Conservation (phyloP, 2,888 invertebrate genomes). For the Drosophila sordidula region DNA sequence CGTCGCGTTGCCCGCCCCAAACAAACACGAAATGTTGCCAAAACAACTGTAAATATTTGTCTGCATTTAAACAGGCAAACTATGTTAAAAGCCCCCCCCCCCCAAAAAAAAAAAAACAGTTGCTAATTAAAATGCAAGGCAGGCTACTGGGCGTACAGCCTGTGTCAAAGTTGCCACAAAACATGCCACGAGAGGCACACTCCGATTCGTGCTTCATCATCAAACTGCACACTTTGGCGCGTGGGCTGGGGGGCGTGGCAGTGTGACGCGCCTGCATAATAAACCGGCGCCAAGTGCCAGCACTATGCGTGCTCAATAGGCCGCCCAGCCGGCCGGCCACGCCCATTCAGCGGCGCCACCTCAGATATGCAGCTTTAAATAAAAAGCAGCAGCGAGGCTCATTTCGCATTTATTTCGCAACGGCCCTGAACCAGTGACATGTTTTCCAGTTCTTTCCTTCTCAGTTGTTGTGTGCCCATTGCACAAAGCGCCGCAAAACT, state of each 20-base stretch:
- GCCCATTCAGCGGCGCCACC: constrained; percentile 14
- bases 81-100: constrained; percentile 65
- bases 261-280: constrained; percentile 55
- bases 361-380: constrained; percentile 57
- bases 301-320: constrained; percentile 73
- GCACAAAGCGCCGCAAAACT: constrained; percentile 14
- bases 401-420: constrained; percentile 60
- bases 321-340: constrained; percentile 19
- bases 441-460: constrained; percentile 61
- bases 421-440: constrained; percentile 79
- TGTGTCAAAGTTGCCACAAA: constrained; percentile 52
- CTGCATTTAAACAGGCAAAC: constrained; percentile 58
- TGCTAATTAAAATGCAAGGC: constrained; percentile 77
- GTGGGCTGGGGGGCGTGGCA: constrained; percentile 15
- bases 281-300: constrained; percentile 40
- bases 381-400: constrained; percentile 25
- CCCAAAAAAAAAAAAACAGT: constrained; percentile 33
- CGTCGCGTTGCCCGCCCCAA: constrained; percentile 36
- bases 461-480: constrained; percentile 6
- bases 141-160: constrained; percentile 31
- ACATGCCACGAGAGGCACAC: constrained; percentile 20
- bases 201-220: constrained; percentile 53
- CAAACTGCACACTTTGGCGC: constrained; percentile 52
- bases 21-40: constrained; percentile 36
- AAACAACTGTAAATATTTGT: constrained; percentile 74